These are phyloP conservation scores for Microcebus tavaratra DNA, from an alignment of 2,113 vertebrate species.

Conservation along the genomic window DNA sequence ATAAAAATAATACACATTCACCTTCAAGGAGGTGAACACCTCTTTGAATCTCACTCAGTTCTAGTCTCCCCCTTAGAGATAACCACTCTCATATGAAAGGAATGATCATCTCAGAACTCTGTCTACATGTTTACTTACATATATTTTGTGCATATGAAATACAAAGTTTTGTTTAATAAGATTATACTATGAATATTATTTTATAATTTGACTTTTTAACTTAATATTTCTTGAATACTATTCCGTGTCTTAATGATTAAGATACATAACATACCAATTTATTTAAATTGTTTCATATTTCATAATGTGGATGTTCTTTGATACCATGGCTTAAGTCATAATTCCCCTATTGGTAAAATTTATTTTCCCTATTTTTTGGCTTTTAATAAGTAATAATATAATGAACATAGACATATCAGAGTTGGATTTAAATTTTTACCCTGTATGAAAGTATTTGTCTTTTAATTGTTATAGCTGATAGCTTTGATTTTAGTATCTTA, in stretches of 20 bases:
- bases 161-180: neutral
- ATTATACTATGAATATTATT: neutral
- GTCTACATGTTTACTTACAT: neutral
- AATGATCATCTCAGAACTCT: neutral
- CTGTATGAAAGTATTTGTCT: neutral
- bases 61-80: neutral
- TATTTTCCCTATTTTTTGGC: neutral
- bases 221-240: neutral
- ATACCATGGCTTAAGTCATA: neutral
- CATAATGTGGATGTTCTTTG: neutral
- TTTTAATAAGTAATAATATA: neutral
- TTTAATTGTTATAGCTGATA: neutral
- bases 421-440: neutral
- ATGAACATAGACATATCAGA: neutral
- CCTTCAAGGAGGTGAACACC: neutral
- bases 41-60: neutral
- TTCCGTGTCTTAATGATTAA: neutral
- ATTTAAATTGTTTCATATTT: neutral
- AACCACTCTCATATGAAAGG: neutral
- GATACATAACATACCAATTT: neutral
- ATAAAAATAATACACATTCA: neutral
- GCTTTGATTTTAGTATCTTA: neutral
- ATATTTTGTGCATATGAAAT: neutral
- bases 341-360: neutral
- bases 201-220: slow-evolving; percentile 33